Percentiles rank a stretch among this genome's conserved stretches.
phyloP scores from a whole-genome alignment of 2,797 vertebrate species.

The Cuculus canorus region DNA sequence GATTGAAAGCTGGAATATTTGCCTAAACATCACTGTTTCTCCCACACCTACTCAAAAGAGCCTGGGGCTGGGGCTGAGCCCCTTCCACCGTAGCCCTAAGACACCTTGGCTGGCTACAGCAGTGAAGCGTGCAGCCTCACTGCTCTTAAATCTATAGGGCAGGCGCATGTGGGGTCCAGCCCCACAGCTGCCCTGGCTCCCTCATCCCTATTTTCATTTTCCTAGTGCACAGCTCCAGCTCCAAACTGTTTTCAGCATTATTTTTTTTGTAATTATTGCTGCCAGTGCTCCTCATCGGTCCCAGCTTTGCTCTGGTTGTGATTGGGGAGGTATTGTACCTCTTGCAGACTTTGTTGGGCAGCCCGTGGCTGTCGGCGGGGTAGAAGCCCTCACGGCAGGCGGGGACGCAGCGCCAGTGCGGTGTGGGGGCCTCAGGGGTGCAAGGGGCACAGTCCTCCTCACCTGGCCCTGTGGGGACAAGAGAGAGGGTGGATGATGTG shows the following conservation, averaged over 20 bases:
- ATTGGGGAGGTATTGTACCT: conserved; percentile 71
- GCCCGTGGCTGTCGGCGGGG: conserved; percentile 76
- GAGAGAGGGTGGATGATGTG: background rate
- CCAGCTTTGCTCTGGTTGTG: accelerated
- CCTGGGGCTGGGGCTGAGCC: background rate
- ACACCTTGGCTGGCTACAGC: background rate
- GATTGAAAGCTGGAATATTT: conserved; percentile 40
- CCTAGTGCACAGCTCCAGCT: background rate
- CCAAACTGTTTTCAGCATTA: background rate
- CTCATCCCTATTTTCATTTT: background rate
- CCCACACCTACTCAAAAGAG: conserved; percentile 35
- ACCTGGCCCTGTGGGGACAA: conserved; percentile 76
- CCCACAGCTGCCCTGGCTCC: conserved; percentile 7
- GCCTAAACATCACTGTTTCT: conserved; percentile 2
- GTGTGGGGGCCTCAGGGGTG: conserved; percentile 73
- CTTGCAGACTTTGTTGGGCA: conserved; percentile 85
- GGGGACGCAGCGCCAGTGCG: conserved; percentile 86
- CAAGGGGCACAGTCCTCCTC: conserved; percentile 86
- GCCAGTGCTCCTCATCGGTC: background rate
- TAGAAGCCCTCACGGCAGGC: conserved; percentile 85
- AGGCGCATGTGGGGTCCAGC: background rate
- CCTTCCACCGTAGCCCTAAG: background rate
- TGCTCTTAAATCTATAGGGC: background rate
- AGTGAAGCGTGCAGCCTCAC: accelerated
- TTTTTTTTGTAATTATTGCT: accelerated